Evolutionary conservation across 2,888 invertebrate genomes (phyloP).

Genomic region (Phortica magna): DNA sequence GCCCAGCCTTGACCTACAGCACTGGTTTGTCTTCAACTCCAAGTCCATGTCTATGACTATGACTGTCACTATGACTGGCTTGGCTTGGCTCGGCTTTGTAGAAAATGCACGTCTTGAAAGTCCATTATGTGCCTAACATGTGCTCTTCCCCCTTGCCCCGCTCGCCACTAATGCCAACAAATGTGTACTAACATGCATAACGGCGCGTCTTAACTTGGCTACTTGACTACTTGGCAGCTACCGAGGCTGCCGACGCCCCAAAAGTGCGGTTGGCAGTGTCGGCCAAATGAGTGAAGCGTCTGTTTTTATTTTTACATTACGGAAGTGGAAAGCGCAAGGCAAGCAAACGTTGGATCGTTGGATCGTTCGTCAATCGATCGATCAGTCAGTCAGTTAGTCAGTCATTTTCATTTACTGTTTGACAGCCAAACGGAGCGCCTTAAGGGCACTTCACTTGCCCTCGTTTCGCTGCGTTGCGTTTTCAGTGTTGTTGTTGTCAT

Average conservation of each 20-base stretch:
- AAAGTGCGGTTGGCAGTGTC: too few relatives aligned
- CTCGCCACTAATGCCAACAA: neutral
- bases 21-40: constrained; percentile 46
- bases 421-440: neutral
- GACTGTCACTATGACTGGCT: neutral
- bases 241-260: neutral
- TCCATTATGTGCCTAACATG: neutral
- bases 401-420: neutral
- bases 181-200: neutral
- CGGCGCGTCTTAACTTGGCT: neutral
- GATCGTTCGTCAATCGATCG: neutral
- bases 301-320: neutral
- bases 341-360: neutral
- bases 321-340: constrained; percentile 5
- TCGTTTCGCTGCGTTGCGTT: too few relatives aligned
- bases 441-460: too few relatives aligned
- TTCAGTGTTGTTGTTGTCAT: too few relatives aligned
- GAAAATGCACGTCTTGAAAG: neutral
- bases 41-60: neutral
- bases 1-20: constrained; percentile 74
- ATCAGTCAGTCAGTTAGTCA: constrained; percentile 18
- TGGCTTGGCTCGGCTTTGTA: too few relatives aligned
- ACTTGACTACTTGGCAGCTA: neutral
- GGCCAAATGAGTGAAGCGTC: neutral
- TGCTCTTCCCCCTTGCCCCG: neutral